phyloP scores from a whole-genome alignment of 1,140 invertebrate genomes.

The Camponotus floridanus region DNA sequence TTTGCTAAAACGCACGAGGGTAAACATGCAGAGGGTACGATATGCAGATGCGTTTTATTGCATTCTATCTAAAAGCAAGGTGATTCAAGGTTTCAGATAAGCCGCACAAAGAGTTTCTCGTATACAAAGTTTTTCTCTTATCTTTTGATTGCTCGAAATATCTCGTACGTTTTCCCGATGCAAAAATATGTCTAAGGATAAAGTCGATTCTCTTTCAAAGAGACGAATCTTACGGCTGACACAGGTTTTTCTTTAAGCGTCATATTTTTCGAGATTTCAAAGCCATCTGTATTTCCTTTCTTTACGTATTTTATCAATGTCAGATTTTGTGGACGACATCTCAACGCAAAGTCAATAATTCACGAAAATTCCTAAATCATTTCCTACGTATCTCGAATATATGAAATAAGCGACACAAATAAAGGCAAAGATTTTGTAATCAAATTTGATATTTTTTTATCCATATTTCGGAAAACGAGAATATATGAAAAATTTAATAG shows the following conservation, averaged over 20 bases:
- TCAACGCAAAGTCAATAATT: neutral
- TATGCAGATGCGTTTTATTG: too few relatives aligned
- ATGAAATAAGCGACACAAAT: neutral
- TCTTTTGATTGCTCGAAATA: neutral
- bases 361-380: neutral
- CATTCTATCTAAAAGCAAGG: too few relatives aligned
- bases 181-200: neutral
- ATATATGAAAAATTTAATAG: too few relatives aligned
- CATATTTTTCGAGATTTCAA: neutral
- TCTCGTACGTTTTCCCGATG: neutral
- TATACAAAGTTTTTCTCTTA: neutral
- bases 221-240: neutral
- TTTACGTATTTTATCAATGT: neutral
- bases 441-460: neutral
- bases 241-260: neutral
- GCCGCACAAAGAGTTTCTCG: neutral
- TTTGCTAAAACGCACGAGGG: neutral
- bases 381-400: neutral
- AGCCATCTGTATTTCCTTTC: neutral
- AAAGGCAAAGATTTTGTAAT: neutral
- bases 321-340: neutral
- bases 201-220: neutral
- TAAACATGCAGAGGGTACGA: neutral
- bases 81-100: neutral
- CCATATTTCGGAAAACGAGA: neutral